Base-by-base conservation (phyloP, 2,113 vertebrate species). In the Grallaria varia region DNA sequence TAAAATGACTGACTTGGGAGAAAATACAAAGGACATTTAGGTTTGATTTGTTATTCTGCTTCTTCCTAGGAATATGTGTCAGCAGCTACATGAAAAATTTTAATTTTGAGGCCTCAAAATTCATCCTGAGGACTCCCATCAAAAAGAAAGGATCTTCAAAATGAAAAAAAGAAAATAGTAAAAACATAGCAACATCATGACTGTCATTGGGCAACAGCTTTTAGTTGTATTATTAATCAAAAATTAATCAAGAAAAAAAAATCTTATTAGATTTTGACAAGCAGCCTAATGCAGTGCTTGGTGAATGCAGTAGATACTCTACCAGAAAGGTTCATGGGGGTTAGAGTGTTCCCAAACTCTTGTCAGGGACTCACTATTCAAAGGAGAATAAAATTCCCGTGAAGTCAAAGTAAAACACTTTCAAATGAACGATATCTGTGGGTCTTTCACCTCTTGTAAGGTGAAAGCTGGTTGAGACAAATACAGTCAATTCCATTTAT, bases 41-140 rank as follows among this genome's bases (percentile, higher is more conserved):
- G 77, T 92, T 96, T 96, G 68, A 90, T 95, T 81, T 89, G n/a
- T 53, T 86, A 88, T 90, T 94, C 73, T 94, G 55, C 33, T 88
- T 90, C 77, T 91, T 28, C 76, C 59, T 58, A 77, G 16, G 33
- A 90, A 21, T 79, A 74, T 24, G 4, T 56, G 55, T 81, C 84
- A 92, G 86, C 37, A 69, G 47, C 59, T 66, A 81, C 59, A 66
- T 30, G 25, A 96, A 84, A 50, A 0, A 62, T 81, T 88, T 92
- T 81, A 53, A 80, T 81, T 87, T 78, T 9, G 3, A 84, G 59
- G 55, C 45, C 73, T 81, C 80, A 39, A 92, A 89, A 91, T 87
- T 89, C 30, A 89, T 39, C 52, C 60, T 72, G 25, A 91, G 27
- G 52, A 81, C 45, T 74, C 27, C 16, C 35, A 52, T 72, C 56